A percentile compares a stretch with the other conserved stretches of the same genome.
Evolutionary conservation across 2,797 vertebrate species (phyloP).

Genomic region (Rhodeus uyekii): DNA sequence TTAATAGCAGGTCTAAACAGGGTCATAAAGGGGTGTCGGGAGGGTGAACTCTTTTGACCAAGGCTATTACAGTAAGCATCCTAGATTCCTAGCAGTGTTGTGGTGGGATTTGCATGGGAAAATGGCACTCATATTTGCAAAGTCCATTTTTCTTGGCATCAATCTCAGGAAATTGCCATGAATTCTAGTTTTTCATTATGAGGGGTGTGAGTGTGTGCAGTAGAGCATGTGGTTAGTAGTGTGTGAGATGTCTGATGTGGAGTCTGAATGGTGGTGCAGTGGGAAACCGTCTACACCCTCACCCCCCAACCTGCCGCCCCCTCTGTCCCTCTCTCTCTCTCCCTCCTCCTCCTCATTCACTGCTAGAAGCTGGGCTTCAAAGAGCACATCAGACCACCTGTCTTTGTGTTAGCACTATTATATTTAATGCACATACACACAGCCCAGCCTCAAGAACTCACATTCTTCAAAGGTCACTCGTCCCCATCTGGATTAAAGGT

Average conservation of each 20-base stretch:
- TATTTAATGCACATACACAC: slow-evolving; percentile 70
- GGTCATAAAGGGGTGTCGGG: too few relatives aligned
- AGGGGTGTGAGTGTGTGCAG: neutral
- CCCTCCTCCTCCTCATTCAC: slow-evolving; percentile 38
- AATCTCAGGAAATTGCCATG: neutral
- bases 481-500: slow-evolving; percentile 64
- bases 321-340: neutral
- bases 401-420: slow-evolving; percentile 63
- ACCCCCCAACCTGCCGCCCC: neutral
- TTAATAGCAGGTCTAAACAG: too few relatives aligned
- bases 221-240: neutral
- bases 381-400: slow-evolving; percentile 62
- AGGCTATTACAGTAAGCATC: neutral
- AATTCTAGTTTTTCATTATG: neutral
- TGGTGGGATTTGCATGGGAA: neutral
- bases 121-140: neutral
- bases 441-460: slow-evolving; percentile 62
- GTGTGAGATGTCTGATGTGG: slow-evolving; percentile 18
- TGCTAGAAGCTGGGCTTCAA: slow-evolving; percentile 60
- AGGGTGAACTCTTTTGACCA: neutral
- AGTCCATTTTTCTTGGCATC: neutral
- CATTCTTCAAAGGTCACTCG: slow-evolving; percentile 74
- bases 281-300: slow-evolving; percentile 13
- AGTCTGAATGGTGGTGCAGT: neutral
- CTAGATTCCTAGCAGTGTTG: neutral